phyloP scores from a whole-genome alignment of 2,888 invertebrate genomes.

The Microctonus brassicae region DNA sequence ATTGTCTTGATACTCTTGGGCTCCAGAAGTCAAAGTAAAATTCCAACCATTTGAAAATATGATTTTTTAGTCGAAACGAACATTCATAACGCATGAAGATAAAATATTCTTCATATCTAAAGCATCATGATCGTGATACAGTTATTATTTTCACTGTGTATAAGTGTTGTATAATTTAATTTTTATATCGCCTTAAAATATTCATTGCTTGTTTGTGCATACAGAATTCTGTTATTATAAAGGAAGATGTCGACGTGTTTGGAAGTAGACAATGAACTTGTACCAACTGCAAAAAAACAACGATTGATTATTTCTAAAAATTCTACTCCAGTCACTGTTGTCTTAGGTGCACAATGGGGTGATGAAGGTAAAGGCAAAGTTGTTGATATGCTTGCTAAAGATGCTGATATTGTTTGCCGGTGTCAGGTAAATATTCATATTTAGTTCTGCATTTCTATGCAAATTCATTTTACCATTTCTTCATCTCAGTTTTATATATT shows the following conservation, averaged over 20 bases:
- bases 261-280: slow-evolving; percentile 59
- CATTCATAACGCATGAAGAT: too few species aligned
- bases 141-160: too few species aligned
- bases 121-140: too few species aligned
- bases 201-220: too few species aligned
- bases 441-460: background rate
- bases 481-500: background rate
- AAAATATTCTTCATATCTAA: too few species aligned
- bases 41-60: too few species aligned
- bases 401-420: slow-evolving; percentile 94
- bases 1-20: too few species aligned
- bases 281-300: slow-evolving; percentile 70
- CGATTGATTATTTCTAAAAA: slow-evolving; percentile 60
- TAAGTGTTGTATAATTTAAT: too few species aligned
- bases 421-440: slow-evolving; percentile 83
- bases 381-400: slow-evolving; percentile 93
- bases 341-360: slow-evolving; percentile 99
- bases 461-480: background rate
- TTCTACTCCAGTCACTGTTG: slow-evolving; percentile 85
- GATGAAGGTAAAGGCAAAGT: slow-evolving; percentile 99
- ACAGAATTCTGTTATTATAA: too few species aligned
- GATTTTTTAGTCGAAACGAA: too few species aligned
- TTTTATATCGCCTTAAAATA: too few species aligned
- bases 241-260: slow-evolving; percentile 47
- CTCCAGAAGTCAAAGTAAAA: too few species aligned